Percentiles rank a stretch among this genome's conserved stretches.
These are phyloP conservation scores for Rhinichthys klamathensis DNA, from an alignment of 2,113 vertebrate species.

Conservation along the genomic window DNA sequence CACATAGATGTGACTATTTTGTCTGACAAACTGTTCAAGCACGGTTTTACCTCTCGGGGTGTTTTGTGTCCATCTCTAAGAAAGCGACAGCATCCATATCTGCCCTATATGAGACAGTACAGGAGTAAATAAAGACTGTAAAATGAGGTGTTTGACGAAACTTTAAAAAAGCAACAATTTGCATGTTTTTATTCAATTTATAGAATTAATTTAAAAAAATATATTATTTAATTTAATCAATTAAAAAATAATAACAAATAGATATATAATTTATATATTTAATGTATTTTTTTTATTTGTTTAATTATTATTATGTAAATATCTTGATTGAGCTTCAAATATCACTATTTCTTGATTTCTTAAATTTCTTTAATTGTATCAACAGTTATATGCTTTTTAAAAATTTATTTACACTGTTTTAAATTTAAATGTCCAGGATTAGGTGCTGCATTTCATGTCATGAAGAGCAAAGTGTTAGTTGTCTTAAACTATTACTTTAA, in stretches of 20 bases:
- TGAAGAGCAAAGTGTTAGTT: no score
- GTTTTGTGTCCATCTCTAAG: slow-evolving; percentile 95
- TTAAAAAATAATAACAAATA: neutral
- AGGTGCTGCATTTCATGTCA: neutral
- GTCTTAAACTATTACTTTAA: neutral
- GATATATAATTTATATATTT: neutral
- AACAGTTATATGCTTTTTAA: neutral
- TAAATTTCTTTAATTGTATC: neutral
- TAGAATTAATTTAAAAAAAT: neutral
- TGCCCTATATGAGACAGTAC: slow-evolving; percentile 79
- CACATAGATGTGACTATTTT: neutral
- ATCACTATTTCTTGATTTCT: neutral
- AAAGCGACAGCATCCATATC: slow-evolving; percentile 95
- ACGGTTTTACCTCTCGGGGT: slow-evolving; percentile 85
- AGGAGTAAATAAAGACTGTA: neutral
- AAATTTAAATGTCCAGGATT: neutral
- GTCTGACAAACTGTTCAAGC: neutral
- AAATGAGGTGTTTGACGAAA: neutral
- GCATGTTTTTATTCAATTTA: no score
- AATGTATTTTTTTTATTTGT: neutral
- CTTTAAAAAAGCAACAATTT: no score
- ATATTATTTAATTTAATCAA: neutral
- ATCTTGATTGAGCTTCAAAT: neutral
- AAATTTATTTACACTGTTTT: neutral
- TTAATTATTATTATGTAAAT: neutral